Percentiles rank a stretch among this genome's conserved stretches.
Conservation (phyloP, 30 jellyfish, hydroid and myxozoan species). For the Morbakka virulenta region DNA sequence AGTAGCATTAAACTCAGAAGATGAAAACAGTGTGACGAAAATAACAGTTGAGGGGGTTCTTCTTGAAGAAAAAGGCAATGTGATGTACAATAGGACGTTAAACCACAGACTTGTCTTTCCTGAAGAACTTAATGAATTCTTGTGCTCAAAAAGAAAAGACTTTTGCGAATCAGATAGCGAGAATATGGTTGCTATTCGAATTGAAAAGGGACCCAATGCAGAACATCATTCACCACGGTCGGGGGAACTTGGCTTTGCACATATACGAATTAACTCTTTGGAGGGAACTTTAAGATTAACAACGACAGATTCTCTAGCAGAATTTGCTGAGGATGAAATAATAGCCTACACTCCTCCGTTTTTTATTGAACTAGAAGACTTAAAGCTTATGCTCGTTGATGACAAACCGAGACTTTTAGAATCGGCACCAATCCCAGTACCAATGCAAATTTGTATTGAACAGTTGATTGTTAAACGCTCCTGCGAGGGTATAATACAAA, state of each 20-base stretch:
- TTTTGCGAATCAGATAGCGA: neutral
- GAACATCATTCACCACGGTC: conserved; percentile 49
- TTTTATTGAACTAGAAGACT: conserved; percentile 50
- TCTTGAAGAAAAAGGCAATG: conserved; percentile 67
- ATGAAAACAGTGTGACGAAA: conserved; percentile 45
- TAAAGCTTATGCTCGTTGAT: conserved; percentile 59
- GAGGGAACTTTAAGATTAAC: conserved; percentile 67
- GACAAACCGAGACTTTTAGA: conserved; percentile 84
- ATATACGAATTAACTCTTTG: conserved; percentile 52
- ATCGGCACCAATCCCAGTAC: conserved; percentile 80
- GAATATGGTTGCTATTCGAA: conserved; percentile 52
- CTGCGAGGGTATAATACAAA: conserved; percentile 38
- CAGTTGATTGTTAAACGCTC: conserved; percentile 39
- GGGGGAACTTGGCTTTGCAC: conserved; percentile 75
- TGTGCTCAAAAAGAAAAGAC: conserved; percentile 22
- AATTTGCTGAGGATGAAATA: conserved; percentile 90
- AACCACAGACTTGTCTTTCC: conserved; percentile 63
- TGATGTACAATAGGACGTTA: conserved; percentile 59
- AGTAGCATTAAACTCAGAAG: conserved; percentile 57
- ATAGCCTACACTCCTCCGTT: conserved; percentile 61
- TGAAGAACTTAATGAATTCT: neutral
- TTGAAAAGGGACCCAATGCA: conserved; percentile 81
- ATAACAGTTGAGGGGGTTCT: conserved; percentile 41
- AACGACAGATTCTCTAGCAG: conserved; percentile 84
- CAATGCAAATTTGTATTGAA: conserved; percentile 51